These are phyloP conservation scores for Cyanocitta stelleri DNA, from an alignment of 2,113 vertebrate genomes.

Conservation along the genomic window DNA sequence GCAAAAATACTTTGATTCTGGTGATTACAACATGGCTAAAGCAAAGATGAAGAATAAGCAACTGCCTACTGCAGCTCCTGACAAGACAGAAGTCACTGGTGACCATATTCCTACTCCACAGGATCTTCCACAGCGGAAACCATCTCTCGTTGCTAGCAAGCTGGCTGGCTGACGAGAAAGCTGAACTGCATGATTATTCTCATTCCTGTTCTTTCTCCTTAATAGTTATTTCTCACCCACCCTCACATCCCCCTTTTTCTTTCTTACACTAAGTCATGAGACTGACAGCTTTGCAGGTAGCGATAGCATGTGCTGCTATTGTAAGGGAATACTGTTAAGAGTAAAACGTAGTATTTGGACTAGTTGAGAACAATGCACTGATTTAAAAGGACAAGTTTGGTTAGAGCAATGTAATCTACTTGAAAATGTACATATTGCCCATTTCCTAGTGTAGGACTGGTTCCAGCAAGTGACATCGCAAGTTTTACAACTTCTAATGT, in stretches of 20 bases:
- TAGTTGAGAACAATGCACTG: constrained; percentile 77
- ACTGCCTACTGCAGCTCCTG: constrained; percentile 87
- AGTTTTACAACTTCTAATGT: constrained; percentile 81
- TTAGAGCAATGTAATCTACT: constrained; percentile 77
- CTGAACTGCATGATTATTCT: constrained; percentile 76
- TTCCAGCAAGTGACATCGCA: constrained; percentile 76
- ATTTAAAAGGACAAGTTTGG: constrained; percentile 70
- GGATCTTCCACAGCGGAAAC: constrained; percentile 97
- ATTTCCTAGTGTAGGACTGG: constrained; percentile 76
- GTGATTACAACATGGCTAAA: constrained; percentile 99
- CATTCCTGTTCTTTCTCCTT: constrained; percentile 79
- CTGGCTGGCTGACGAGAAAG: constrained; percentile 88
- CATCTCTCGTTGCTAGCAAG: constrained; percentile 98
- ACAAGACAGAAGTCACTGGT: constrained; percentile 96
- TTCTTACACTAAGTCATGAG: constrained; percentile 72
- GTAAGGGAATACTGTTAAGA: constrained; percentile 69
- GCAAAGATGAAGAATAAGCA: constrained; percentile 98
- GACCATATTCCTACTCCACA: constrained; percentile 99
- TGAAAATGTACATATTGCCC: constrained; percentile 84
- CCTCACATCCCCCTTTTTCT: constrained; percentile 62
- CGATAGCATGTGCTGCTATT: constrained; percentile 77
- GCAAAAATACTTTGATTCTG: constrained; percentile 99
- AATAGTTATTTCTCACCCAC: constrained; percentile 67
- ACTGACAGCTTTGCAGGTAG: constrained; percentile 77
- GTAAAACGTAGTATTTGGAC: constrained; percentile 67